These are phyloP conservation scores for Ormyrus nitidulus DNA, from an alignment of 2,888 invertebrate species.

Conservation along the genomic window DNA sequence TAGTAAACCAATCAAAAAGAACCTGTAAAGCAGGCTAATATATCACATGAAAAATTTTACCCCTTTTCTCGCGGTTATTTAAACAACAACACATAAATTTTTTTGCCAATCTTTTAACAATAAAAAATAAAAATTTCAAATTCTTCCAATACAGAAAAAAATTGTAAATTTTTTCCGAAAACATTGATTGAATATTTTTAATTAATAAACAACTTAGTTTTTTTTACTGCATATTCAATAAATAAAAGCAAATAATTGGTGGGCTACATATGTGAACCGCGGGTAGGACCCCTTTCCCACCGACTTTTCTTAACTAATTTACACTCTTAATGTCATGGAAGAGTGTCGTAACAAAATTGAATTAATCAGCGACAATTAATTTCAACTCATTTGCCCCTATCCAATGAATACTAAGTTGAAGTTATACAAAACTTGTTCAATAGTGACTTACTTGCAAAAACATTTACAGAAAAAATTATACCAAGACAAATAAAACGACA, in stretches of 20 bases:
- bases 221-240: slow-evolving; percentile 8
- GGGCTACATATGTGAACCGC: slow-evolving; percentile 38
- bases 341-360: slow-evolving; percentile 37
- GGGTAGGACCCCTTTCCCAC: slow-evolving; percentile 20
- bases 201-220: slow-evolving; percentile 31
- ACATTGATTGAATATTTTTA: slow-evolving; percentile 30
- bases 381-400: slow-evolving; percentile 53
- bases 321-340: slow-evolving; percentile 40
- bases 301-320: slow-evolving; percentile 30
- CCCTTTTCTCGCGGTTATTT: slow-evolving; percentile 3
- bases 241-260: slow-evolving; percentile 34
- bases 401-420: slow-evolving; percentile 51
- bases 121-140: slow-evolving; percentile 36
- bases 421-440: slow-evolving; percentile 53
- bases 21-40: slow-evolving; percentile 37
- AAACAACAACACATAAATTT: slow-evolving; percentile 41
- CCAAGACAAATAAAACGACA: slow-evolving; percentile 43
- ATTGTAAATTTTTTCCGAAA: slow-evolving; percentile 25
- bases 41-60: slow-evolving; percentile 45
- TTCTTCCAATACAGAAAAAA: slow-evolving; percentile 31
- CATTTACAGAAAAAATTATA: slow-evolving; percentile 39
- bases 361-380: slow-evolving; percentile 52
- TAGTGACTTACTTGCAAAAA: slow-evolving; percentile 53
- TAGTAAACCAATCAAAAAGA: slow-evolving; percentile 43
- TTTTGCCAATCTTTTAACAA: slow-evolving; percentile 37